Evolutionary conservation across 2,888 invertebrate species (phyloP).

Genomic region (Nesidiocoris tenuis): DNA sequence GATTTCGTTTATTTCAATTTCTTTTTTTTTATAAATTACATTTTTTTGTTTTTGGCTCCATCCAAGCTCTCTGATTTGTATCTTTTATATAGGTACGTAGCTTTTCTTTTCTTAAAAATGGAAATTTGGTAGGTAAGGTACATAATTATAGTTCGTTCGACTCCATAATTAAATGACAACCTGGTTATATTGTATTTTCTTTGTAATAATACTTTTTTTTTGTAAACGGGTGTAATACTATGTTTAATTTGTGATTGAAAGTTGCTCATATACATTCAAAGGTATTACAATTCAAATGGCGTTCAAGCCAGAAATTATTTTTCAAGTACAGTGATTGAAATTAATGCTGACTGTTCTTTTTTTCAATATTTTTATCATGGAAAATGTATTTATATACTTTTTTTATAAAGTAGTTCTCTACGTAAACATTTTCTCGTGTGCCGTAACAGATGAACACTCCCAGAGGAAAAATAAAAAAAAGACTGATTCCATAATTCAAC

Average conservation of each 20-base stretch:
- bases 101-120: conserved; percentile 37
- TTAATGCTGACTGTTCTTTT: conserved; percentile 45
- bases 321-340: conserved; percentile 46
- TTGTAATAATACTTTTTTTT: conserved; percentile 41
- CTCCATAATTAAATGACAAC: conserved; percentile 46
- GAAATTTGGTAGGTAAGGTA: conserved; percentile 37
- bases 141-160: conserved; percentile 39
- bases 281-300: conserved; percentile 45
- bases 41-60: conserved; percentile 45
- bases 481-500: conserved; percentile 50
- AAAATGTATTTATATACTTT: conserved; percentile 34
- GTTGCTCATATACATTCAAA: conserved; percentile 48
- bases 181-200: conserved; percentile 44
- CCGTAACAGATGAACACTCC: conserved; percentile 45
- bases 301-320: conserved; percentile 41
- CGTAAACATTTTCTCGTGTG: conserved; percentile 42
- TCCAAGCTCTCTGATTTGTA: conserved; percentile 46
- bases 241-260: conserved; percentile 48
- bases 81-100: conserved; percentile 34
- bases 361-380: conserved; percentile 17
- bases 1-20: conserved; percentile 14
- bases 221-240: conserved; percentile 47
- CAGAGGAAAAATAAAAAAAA: conserved; percentile 44
- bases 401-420: conserved; percentile 42
- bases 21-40: conserved; percentile 35